Evolutionary conservation across 2,113 vertebrate species (phyloP), one percentile per base, ranked within the genome.

Genomic region (Cygnus atratus): DNA sequence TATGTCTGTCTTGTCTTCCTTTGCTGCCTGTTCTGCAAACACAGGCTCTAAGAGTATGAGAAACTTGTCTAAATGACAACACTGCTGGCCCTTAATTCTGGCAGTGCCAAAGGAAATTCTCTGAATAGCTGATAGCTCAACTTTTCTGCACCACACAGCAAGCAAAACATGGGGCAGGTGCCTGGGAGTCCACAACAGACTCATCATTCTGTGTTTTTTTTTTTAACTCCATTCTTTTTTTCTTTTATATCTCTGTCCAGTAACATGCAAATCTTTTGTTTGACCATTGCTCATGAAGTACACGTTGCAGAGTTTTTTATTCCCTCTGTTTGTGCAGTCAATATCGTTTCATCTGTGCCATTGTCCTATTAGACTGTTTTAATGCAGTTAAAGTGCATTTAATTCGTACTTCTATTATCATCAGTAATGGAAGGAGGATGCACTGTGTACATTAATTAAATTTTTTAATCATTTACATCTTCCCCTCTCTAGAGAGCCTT

Each of bases 151-250:
- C 15, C 85, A 10, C 20, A 29, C 31, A 48, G 15, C 22, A 6
- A 22, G 39, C 37, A 75, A 90, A 92, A 66, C 8, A 7, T 57
- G 46, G 58, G 31, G 31, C 58, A 91, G 90, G 91, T 94, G 91
- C 58, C 71, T 96, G 95, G 93, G 93, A 96, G 95, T 93, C 50
- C 37, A 82, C 61, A 81, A 70, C 91, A 96, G 73, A 62, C 41
- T 84, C n/a, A 75, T 90, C 57, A 20, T 91, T 92, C 37, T 33
- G n/a, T 95, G 89, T 65, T 46, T 20, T 20, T 48, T 21, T 65
- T 79, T 82, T 73, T 73, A 10, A 66, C 7, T 67, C 37, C 10
- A 33, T 93, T 83, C 7, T 58, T 43, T 54, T 39, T 46, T 67
- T 62, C 19, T 70, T 89, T 66, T 85, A 4, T 75, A 8, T 84